Conservation (phyloP, 2,797 vertebrate species). For the Leuciscus waleckii region DNA sequence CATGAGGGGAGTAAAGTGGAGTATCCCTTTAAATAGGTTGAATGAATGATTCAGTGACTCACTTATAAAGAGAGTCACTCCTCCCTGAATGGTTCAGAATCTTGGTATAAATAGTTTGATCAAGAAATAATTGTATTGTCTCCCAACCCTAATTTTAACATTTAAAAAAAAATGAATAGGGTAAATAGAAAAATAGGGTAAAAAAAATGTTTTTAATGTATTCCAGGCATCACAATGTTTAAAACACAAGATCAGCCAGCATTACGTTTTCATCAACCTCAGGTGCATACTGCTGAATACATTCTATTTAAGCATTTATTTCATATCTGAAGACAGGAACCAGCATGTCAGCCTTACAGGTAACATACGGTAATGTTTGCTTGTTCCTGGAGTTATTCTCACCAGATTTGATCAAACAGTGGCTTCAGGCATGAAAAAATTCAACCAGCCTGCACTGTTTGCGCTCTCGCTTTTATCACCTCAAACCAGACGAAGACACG, state of each 20-base stretch:
- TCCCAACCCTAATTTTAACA: neutral
- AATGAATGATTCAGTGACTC: too few relatives aligned
- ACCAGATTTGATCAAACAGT: conserved; percentile 20
- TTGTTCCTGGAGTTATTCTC: conserved; percentile 30
- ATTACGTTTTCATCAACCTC: neutral
- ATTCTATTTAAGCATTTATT: neutral
- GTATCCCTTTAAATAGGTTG: too few relatives aligned
- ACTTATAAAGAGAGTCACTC: too few relatives aligned
- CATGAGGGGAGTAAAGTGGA: too few relatives aligned
- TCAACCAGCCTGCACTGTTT: conserved; percentile 1
- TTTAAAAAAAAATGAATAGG: neutral
- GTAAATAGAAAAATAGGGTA: too few relatives aligned
- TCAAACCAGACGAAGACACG: conserved; percentile 15
- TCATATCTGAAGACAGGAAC: conserved; percentile 6
- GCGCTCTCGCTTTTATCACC: conserved; percentile 33
- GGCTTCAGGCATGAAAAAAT: conserved; percentile 17
- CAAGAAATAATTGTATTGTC: too few relatives aligned
- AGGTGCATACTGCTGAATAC: neutral
- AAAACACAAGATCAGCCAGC: neutral
- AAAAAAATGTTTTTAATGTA: too few relatives aligned
- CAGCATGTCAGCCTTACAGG: conserved; percentile 36
- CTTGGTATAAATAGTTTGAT: too few relatives aligned
- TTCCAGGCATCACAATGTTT: neutral
- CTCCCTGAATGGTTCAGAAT: too few relatives aligned
- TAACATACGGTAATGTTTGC: neutral